Evolutionary conservation across 2,797 vertebrate species (phyloP).

Genomic region (Hippoglossus hippoglossus): DNA sequence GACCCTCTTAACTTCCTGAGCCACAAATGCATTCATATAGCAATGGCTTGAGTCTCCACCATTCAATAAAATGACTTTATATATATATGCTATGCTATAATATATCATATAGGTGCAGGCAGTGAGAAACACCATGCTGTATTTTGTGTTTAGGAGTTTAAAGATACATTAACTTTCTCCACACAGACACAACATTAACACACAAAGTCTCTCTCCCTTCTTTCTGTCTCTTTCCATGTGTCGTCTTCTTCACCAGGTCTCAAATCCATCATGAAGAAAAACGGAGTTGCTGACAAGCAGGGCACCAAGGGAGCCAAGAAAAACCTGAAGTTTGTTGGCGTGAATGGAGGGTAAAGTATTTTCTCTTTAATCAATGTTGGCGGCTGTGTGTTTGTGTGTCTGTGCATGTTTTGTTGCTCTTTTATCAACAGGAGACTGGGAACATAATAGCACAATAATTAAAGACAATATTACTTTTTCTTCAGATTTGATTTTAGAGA

Average conservation of each 20-base stretch:
- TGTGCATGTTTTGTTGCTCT: too few relatives aligned
- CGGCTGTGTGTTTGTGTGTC: background rate
- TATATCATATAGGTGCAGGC: background rate
- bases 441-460: background rate
- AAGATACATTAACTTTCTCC: background rate
- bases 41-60: background rate
- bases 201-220: slow-evolving; percentile 27
- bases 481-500: background rate
- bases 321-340: slow-evolving; percentile 99
- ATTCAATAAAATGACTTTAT: background rate
- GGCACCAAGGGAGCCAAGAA: slow-evolving; percentile 94
- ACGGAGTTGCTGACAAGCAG: slow-evolving; percentile 89
- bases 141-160: too few relatives aligned
- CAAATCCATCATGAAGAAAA: slow-evolving; percentile 99
- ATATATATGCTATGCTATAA: background rate
- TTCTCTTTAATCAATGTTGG: slow-evolving; percentile 42
- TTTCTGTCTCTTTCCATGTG: slow-evolving; percentile 49
- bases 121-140: too few relatives aligned
- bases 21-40: background rate
- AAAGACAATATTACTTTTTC: slow-evolving; percentile 6
- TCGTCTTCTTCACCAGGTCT: slow-evolving; percentile 88
- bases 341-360: slow-evolving; percentile 98
- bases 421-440: background rate
- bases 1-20: too few relatives aligned
- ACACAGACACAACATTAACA: slow-evolving; percentile 11